Base-by-base conservation (phyloP, 1,140 invertebrate species). In the Diabrotica undecimpunctata region DNA sequence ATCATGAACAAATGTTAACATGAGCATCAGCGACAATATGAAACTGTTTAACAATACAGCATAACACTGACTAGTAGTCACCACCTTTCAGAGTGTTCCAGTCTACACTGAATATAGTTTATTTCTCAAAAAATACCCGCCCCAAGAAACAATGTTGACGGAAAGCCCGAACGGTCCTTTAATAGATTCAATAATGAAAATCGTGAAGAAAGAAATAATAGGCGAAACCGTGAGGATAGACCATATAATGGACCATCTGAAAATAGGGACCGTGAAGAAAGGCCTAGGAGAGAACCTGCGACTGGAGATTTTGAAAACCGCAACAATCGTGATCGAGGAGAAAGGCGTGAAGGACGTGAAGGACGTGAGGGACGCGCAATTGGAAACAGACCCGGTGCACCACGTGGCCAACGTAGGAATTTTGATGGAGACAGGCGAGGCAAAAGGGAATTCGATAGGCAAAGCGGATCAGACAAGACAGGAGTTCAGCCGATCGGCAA, bases 401-500 rank as follows among this genome's bases (percentile, higher is more conserved):
- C 77, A 57, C 76, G 82, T 66, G 78, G 72, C 37, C 75, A 77
- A 9, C 72, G 82, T 12, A 80, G 84, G 14, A 82, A 81, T 66
- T 90, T 87, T 75, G 82, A 83, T 66, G 41, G 8, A 46, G 88
- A 89, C 69, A 86, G 90, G 69, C 84, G 90, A 69, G 88, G 90
- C 51, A 95, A 95, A 81, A 86, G 94, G 46, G 95, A 97, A 81
- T 97, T 93, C 80, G 95, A 97, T 81, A 87, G 95, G 67, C 93
- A 96, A 79, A 96, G 94, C 75, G 95, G 95, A 69, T 95, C 92
- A 61, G 94, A 97, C 77, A 95, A 92, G 84, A 96, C 93, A 89
- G 91, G 83, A 81, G 84, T 81, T 46, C 97, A 97, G 82, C 85
- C 93, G 65, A 85, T 95, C 70, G 95, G 97, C 76, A 97, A 98